Conservation (phyloP, 2,797 vertebrate genomes). For the Leontocebus nigricollis region DNA sequence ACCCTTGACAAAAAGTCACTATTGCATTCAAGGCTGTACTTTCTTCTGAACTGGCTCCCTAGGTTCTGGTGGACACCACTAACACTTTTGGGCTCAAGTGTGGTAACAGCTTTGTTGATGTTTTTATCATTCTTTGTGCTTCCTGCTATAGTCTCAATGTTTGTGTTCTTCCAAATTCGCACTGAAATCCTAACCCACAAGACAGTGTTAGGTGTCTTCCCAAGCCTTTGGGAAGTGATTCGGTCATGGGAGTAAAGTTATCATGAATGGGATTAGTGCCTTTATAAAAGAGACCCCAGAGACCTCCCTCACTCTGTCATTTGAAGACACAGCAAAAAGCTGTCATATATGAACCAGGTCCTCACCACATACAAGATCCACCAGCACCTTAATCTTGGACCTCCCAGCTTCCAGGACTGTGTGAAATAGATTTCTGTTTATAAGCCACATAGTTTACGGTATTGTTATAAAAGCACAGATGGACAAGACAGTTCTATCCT, state of each 20-base stretch:
- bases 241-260: background rate
- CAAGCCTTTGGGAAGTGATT: background rate
- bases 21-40: background rate
- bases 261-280: background rate
- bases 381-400: background rate
- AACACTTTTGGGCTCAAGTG: background rate
- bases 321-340: background rate
- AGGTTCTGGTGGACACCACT: background rate
- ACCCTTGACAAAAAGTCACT: background rate
- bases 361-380: background rate
- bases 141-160: background rate
- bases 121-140: background rate
- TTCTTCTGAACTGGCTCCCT: background rate
- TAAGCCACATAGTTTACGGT: background rate
- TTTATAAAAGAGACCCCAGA: background rate
- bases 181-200: background rate
- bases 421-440: background rate
- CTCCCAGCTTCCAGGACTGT: background rate
- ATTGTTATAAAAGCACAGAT: background rate
- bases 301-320: no score
- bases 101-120: background rate
- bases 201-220: background rate
- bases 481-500: background rate
- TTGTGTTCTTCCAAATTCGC: background rate
- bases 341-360: rapidly evolving